phyloP scores from a whole-genome alignment of 1,140 invertebrate species.

The Cataglyphis hispanica region DNA sequence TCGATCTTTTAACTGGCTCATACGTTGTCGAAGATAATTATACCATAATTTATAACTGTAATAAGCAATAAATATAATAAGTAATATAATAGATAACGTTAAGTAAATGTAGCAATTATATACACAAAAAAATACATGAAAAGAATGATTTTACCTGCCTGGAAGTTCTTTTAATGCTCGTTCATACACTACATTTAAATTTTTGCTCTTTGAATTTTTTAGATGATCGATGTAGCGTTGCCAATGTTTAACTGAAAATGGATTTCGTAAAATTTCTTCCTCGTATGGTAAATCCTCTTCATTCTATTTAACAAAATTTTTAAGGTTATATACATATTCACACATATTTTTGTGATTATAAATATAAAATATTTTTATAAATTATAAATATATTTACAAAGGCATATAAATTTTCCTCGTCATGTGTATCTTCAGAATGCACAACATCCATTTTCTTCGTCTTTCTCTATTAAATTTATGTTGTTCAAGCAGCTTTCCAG shows the following conservation, averaged over 20 bases:
- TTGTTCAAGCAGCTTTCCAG: too few relatives aligned
- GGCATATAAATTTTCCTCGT: conserved; percentile 76
- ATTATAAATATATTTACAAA: conserved; percentile 78
- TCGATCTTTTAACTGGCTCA: conserved; percentile 93
- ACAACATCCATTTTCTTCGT: too few relatives aligned
- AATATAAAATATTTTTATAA: conserved; percentile 30
- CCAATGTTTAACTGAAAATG: conserved; percentile 99
- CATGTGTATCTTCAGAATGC: conserved; percentile 7
- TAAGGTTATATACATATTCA: not conserved
- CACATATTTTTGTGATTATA: not conserved
- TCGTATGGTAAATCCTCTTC: conserved; percentile 99
- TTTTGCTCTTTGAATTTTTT: conserved; percentile 92
- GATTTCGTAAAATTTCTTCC: conserved; percentile 99
- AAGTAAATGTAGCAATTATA: not conserved
- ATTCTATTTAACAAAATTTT: conserved; percentile 87
- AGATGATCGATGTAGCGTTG: conserved; percentile 98
- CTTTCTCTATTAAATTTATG: too few relatives aligned
- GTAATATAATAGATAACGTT: not conserved
- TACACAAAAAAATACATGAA: not conserved
- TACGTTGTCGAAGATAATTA: conserved; percentile 95
- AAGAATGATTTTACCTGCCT: conserved; percentile 88
- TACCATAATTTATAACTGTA: conserved; percentile 99
- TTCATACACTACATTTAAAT: conserved; percentile 97
- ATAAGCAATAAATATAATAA: conserved; percentile 17
- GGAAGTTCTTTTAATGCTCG: conserved; percentile 98